These are phyloP conservation scores for Cephus pulcher DNA, from an alignment of 2,888 invertebrate species.

Conservation along the genomic window DNA sequence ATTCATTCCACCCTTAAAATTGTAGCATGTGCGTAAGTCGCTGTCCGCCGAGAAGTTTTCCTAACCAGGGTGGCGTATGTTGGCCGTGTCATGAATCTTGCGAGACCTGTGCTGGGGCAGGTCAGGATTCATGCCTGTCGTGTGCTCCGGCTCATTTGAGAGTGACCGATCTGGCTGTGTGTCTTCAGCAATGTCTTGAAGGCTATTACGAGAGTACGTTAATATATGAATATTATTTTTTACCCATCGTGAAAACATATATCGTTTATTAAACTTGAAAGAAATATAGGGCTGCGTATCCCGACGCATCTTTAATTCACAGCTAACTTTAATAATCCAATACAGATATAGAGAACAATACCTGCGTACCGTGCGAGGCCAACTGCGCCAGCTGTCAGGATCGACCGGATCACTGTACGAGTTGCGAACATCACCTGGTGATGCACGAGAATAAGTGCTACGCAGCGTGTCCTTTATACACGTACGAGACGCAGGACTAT, in stretches of 20 bases:
- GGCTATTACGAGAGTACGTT: conserved; percentile 86
- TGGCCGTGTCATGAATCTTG: conserved; percentile 92
- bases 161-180: conserved; percentile 87
- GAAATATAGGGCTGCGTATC: background rate
- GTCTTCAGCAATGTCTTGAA: conserved; percentile 89
- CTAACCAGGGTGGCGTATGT: conserved; percentile 83
- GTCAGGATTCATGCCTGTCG: conserved; percentile 86
- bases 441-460: conserved; percentile 85
- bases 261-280: background rate
- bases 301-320: background rate
- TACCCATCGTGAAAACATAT: background rate
- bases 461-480: conserved; percentile 84
- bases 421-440: conserved; percentile 89
- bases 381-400: conserved; percentile 89
- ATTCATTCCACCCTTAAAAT: conserved; percentile 32
- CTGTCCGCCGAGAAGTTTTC: conserved; percentile 87
- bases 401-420: conserved; percentile 84
- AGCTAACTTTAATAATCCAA: conserved; percentile 21
- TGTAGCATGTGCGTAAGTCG: conserved; percentile 84
- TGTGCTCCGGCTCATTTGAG: conserved; percentile 87
- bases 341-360: conserved; percentile 76
- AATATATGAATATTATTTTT: background rate
- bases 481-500: conserved; percentile 89
- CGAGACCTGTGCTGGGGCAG: conserved; percentile 88
- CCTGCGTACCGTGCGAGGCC: conserved; percentile 86